A percentile compares a stretch with the other conserved stretches of the same genome.
These are phyloP conservation scores for Clitarchus hookeri DNA, from an alignment of 2,888 invertebrate species.

Conservation along the genomic window DNA sequence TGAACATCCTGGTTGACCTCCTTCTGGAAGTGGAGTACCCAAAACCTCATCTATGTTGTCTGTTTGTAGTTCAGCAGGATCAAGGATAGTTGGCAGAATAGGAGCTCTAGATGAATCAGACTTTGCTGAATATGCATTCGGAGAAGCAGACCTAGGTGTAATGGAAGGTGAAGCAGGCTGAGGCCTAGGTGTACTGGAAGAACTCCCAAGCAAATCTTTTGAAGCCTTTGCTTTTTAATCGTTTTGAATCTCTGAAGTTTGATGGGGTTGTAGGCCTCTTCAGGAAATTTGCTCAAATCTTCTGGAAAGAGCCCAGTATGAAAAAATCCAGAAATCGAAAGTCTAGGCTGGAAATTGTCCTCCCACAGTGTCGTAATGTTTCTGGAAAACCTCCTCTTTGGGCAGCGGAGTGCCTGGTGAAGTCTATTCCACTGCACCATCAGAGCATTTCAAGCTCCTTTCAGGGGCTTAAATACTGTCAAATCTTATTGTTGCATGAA, in stretches of 20 bases:
- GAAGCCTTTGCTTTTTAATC: background rate
- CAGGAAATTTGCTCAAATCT: too few species aligned
- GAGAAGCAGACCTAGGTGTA: background rate
- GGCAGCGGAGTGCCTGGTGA: too few species aligned
- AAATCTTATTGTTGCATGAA: background rate
- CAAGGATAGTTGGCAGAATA: background rate
- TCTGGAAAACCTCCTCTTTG: too few species aligned
- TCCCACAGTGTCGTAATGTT: too few species aligned
- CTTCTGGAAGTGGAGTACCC: too few species aligned
- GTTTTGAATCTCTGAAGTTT: background rate
- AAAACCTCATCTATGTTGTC: too few species aligned
- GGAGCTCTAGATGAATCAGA: background rate
- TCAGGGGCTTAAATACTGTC: slow-evolving; percentile 1
- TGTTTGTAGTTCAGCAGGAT: background rate
- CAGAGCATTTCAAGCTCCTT: too few species aligned
- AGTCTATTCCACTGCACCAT: too few species aligned
- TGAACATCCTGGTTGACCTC: too few species aligned
- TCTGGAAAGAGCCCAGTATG: slow-evolving; percentile 14
- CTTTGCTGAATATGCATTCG: background rate
- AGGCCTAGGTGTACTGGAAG: background rate
- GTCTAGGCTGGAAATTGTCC: too few species aligned
- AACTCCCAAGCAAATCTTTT: background rate
- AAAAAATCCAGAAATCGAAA: background rate
- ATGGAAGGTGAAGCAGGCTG: background rate
- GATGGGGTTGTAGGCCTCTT: background rate